A percentile compares a stretch with the other conserved stretches of the same genome.
phyloP scores from a whole-genome alignment of 23 tunicate genomes.

The Ciona savignyi region DNA sequence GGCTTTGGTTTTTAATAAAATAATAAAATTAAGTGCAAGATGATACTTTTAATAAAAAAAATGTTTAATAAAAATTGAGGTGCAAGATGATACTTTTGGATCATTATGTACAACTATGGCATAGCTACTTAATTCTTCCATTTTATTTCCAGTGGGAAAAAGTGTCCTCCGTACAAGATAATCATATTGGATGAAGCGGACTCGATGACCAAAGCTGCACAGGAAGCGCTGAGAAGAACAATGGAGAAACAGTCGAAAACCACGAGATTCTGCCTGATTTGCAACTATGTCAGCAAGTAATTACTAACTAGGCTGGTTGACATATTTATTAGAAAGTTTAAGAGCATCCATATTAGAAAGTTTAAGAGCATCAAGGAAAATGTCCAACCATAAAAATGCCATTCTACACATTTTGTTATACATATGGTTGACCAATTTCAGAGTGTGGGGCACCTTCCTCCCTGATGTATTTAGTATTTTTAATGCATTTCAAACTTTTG shows the following conservation, averaged over 20 bases:
- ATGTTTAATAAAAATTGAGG: no score
- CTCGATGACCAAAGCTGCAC: slow-evolving; percentile 98
- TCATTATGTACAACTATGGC: no score
- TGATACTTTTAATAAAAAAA: background rate
- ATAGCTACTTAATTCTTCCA: background rate
- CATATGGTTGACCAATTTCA: no score
- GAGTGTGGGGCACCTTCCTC: no score
- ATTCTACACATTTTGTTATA: no score
- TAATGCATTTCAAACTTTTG: no score
- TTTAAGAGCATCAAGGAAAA: background rate
- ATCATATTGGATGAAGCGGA: slow-evolving; percentile 97
- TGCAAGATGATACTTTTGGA: no score
- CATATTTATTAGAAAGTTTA: background rate
- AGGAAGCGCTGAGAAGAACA: slow-evolving; percentile 92
- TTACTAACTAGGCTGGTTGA: background rate
- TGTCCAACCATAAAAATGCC: background rate
- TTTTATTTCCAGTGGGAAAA: slow-evolving; percentile 39
- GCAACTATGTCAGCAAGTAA: slow-evolving; percentile 85
- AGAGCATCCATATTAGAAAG: background rate
- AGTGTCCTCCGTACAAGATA: slow-evolving; percentile 84
- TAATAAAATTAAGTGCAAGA: no score
- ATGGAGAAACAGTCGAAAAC: slow-evolving; percentile 92
- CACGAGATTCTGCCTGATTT: slow-evolving; percentile 89
- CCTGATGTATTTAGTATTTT: no score
- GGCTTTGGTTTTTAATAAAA: background rate